Conservation (phyloP, 2,888 invertebrate species). For the Polymixis flavicincta region DNA sequence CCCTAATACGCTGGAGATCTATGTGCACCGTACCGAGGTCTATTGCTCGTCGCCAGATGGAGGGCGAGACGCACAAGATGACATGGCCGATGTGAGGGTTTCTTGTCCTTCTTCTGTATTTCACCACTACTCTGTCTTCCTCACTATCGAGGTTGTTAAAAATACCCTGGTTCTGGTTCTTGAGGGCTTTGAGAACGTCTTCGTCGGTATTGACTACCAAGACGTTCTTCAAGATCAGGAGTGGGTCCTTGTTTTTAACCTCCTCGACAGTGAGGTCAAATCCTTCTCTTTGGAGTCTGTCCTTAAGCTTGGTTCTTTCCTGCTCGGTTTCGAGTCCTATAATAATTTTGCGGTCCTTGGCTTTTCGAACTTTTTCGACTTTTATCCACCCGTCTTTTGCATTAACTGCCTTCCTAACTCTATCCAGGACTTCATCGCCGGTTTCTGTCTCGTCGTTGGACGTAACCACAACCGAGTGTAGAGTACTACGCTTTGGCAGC, state of each 20-base stretch:
- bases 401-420: too few species aligned
- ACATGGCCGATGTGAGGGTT: constrained; percentile 4
- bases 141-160: constrained; percentile 5
- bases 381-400: too few species aligned
- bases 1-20: background rate
- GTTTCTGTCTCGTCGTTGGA: too few species aligned
- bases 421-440: too few species aligned
- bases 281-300: background rate
- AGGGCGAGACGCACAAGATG: background rate
- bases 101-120: background rate
- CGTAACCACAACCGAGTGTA: too few species aligned
- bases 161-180: background rate
- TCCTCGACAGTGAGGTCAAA: constrained; percentile 10
- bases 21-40: background rate
- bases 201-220: background rate
- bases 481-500: too few species aligned
- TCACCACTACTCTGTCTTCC: background rate
- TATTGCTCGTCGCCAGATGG: background rate
- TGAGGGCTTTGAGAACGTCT: background rate
- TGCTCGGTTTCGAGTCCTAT: too few species aligned
- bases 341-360: too few species aligned
- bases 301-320: too few species aligned
- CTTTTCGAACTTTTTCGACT: too few species aligned
- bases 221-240: background rate
- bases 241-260: background rate